Evolutionary conservation across 1,140 invertebrate genomes (phyloP), one percentile per base, ranked within the genome.

Genomic region (Ceratina japonica): DNA sequence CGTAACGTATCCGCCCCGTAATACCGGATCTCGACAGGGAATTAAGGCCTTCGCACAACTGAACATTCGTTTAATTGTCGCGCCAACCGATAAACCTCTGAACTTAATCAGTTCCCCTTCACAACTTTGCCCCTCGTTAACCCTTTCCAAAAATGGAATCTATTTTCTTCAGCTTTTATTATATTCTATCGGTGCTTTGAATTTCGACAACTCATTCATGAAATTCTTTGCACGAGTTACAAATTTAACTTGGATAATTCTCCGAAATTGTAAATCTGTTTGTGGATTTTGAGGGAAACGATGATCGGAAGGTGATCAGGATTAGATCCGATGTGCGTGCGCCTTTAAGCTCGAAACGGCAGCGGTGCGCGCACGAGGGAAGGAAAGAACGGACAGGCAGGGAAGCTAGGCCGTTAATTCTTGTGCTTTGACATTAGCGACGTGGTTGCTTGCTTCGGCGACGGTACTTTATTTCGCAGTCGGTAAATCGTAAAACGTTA

Each of bases 371-470:
- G 51, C 66, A 24, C 74, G 58, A 56, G 81, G 71, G 20, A 18
- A 8, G 37, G 37, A 44, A 44, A 44, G 37, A 10, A 44, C 37
- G 37, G 37, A 44, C 37, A 44, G 37, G 22, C 56, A 58, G 77
- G 63, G 64, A 68, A 56, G 81, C 37, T 44, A 44, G 37, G 37
- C 78, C 77, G 81, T 83, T 84, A 84, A 84, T 83, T 80, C 73
- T 73, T 20, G 72, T 71, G 77, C 73, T 85, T 85, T 81, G 82
- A 85, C 83, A 85, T 83, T 74, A 83, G 81, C 82, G 72, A 80
- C 78, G 73, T 56, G 81, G 8, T 71, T 70, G 65, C 70, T 59
- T 44, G 58, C 65, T 64, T 61, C 63, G 75, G 62, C 69, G 24
- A 56, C 7, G 27, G 77, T 59, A 72, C 73, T 84, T 83, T 70